phyloP scores from a whole-genome alignment of 2,888 invertebrate species.

The Oscheius myriophilus region DNA sequence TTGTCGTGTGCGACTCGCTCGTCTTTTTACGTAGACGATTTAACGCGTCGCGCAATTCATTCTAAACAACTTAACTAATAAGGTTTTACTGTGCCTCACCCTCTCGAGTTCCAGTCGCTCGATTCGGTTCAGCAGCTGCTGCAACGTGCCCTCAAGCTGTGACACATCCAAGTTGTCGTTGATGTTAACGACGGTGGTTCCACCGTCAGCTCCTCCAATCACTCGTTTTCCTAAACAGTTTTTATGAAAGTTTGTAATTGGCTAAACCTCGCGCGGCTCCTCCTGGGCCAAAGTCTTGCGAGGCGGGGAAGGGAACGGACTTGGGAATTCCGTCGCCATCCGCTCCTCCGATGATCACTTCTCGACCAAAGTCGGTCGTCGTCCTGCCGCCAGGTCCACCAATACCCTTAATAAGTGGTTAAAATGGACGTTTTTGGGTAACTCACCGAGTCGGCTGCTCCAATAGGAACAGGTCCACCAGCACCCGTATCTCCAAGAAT shows the following conservation, averaged over 20 bases:
- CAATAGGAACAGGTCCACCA: slow-evolving; percentile 39
- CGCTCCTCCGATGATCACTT: slow-evolving; percentile 50
- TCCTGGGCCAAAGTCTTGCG: slow-evolving; percentile 45
- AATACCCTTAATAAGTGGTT: background rate
- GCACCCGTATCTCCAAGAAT: slow-evolving; percentile 21
- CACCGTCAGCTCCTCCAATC: slow-evolving; percentile 28
- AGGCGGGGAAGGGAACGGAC: slow-evolving; percentile 63
- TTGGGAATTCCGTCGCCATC: slow-evolving; percentile 55
- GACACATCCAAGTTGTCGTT: slow-evolving; percentile 58
- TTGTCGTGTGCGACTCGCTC: slow-evolving; percentile 65
- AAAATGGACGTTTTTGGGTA: no score
- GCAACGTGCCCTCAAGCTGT: slow-evolving; percentile 63
- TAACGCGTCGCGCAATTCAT: slow-evolving; percentile 67
- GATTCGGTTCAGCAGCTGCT: slow-evolving; percentile 62
- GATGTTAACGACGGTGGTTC: slow-evolving; percentile 55
- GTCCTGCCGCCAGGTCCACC: slow-evolving; percentile 3
- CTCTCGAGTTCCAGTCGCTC: slow-evolving; percentile 67
- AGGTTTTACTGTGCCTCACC: slow-evolving; percentile 17
- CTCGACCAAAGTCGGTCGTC: slow-evolving; percentile 44
- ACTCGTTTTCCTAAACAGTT: slow-evolving; percentile 12
- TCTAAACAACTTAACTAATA: slow-evolving; percentile 35
- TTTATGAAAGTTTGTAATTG: background rate
- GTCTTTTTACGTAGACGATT: slow-evolving; percentile 68
- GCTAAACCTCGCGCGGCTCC: background rate
- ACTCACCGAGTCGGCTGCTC: slow-evolving; percentile 35